Percentiles rank a stretch among this genome's conserved stretches.
These are phyloP conservation scores for Drosophila robusta DNA, from an alignment of 2,888 invertebrate species.

Conservation along the genomic window DNA sequence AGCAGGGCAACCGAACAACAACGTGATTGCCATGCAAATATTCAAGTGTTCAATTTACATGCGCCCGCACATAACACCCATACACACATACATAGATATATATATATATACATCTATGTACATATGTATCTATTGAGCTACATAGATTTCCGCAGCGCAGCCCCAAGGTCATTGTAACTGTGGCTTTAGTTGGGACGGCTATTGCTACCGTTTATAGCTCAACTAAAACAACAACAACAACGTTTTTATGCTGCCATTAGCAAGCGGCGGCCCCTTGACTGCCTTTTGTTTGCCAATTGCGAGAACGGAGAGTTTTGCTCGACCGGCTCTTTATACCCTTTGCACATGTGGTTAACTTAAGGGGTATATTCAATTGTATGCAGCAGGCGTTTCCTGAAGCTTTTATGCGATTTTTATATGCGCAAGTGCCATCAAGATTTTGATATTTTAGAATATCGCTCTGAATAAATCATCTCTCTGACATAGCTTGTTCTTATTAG, in stretches of 20 bases:
- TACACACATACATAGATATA: background rate
- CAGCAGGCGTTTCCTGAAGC: background rate
- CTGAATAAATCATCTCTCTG: too few species aligned
- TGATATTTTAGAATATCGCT: too few species aligned
- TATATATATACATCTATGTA: slow-evolving; percentile 16
- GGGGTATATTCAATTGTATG: background rate
- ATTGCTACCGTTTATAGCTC: slow-evolving; percentile 50
- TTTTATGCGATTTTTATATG: background rate
- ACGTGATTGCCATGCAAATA: slow-evolving; percentile 66
- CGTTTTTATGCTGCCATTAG: slow-evolving; percentile 59
- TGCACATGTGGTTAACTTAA: background rate
- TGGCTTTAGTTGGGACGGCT: slow-evolving; percentile 33
- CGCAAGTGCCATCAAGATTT: too few species aligned
- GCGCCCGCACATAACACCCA: slow-evolving; percentile 24
- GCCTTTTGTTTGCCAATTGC: slow-evolving; percentile 44
- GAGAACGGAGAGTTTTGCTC: slow-evolving; percentile 22
- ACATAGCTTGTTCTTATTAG: too few species aligned
- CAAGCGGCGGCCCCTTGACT: slow-evolving; percentile 34
- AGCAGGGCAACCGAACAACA: slow-evolving; percentile 29
- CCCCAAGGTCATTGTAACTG: slow-evolving; percentile 75
- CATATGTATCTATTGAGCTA: slow-evolving; percentile 11
- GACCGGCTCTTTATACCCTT: slow-evolving; percentile 51
- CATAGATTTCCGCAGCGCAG: slow-evolving; percentile 47
- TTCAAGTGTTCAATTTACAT: slow-evolving; percentile 58
- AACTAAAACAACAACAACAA: slow-evolving; percentile 34